Evolutionary conservation across 2,888 invertebrate genomes (phyloP).

Genomic region (Seira sanloemensis): DNA sequence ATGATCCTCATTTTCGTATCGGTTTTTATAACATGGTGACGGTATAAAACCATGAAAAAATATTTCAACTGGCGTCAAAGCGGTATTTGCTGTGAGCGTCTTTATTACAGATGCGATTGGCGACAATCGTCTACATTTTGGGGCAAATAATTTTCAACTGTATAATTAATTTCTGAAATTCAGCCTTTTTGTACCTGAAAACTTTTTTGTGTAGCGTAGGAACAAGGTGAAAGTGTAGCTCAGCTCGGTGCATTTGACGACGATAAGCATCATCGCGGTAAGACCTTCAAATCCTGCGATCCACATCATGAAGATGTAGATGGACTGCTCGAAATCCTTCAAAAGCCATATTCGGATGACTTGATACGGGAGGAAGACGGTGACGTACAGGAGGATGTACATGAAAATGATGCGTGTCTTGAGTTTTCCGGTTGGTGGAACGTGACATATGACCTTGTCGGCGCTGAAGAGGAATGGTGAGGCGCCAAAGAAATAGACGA

Average conservation of each 20-base stretch:
- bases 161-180: background rate
- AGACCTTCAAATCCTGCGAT: background rate
- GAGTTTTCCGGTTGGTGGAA: background rate
- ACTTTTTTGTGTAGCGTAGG: background rate
- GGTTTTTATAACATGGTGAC: too few relatives aligned
- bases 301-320: background rate
- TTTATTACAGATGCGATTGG: too few relatives aligned
- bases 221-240: background rate
- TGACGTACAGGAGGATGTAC: background rate
- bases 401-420: background rate
- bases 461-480: background rate
- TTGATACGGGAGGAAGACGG: conserved; percentile 21
- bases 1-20: too few relatives aligned
- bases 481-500: background rate
- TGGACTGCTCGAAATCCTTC: conserved; percentile 15
- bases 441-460: background rate
- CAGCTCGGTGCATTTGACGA: background rate
- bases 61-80: too few relatives aligned
- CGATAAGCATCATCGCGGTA: background rate
- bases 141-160: too few relatives aligned
- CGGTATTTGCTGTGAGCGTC: too few relatives aligned
- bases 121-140: too few relatives aligned
- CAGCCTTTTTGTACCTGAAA: too few relatives aligned
- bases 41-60: too few relatives aligned
- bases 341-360: background rate